Base-by-base conservation (phyloP, 2,113 vertebrate genomes). In the Percina caprodes region DNA sequence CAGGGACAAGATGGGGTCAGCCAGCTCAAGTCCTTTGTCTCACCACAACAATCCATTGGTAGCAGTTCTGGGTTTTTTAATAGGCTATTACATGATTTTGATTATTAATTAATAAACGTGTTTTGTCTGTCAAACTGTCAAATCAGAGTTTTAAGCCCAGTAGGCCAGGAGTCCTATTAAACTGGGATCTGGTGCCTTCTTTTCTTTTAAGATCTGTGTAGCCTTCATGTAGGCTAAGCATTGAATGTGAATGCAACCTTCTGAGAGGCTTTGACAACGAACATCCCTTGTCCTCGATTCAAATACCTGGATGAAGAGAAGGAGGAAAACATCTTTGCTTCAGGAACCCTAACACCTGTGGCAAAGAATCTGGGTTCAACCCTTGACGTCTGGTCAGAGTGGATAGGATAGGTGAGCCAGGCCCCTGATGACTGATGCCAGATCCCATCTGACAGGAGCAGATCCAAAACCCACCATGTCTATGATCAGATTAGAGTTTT, bases 1-100 rank as follows among this genome's bases (percentile, higher is more conserved):
- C 23, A n/a, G 30, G 33, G 33, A 74, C 39, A 19, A 81, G 58
- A 67, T 72, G 45, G 62, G 51, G 65, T 75, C 84, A 73, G 62
- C 13, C 69, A 69, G 61, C 61, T 65, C 54, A 60, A 72, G n/a
- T 70, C 18, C 33, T 65, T 74, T 45, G 24, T 79, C 68, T 72
- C 62, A 12, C 19, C 8, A 23, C 2, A 59, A 68, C 10, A 6
- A 26, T 18, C 2, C 18, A 58, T 16, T 49, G 13, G 19, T 51
- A 39, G 12, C 42, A 49, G 19, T 52, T 56, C 18, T 49, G 39
- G 8, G 24, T 56, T 6, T 52, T 55, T 49, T 63, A 16, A 45
- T 11, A 39, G 39, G 6, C 39, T 39, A 26, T 26, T 63, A 26
- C 15, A 74, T 63, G 48, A 46, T 76, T 6, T 48, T 12, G 15